These are phyloP conservation scores for Aromia moschata DNA, from an alignment of 2,888 invertebrate genomes.

Conservation along the genomic window DNA sequence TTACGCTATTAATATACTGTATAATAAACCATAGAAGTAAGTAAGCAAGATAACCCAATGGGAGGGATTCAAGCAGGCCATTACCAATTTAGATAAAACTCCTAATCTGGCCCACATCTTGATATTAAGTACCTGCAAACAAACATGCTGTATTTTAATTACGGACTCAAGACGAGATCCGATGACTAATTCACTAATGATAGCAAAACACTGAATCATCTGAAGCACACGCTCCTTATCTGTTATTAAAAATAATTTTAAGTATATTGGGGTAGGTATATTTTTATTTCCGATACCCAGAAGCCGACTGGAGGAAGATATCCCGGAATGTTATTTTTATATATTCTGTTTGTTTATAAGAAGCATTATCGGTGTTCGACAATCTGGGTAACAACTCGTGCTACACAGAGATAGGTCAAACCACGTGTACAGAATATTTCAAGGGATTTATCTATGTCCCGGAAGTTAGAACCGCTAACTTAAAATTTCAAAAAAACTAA, in stretches of 20 bases:
- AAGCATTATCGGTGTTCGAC: not conserved
- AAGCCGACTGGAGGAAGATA: not conserved
- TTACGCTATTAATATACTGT: too few species aligned
- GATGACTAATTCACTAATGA: constrained; percentile 11
- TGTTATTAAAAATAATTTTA: constrained; percentile 7
- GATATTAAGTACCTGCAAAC: constrained; percentile 3
- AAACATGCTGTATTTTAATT: constrained; percentile 1
- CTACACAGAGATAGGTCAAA: not conserved
- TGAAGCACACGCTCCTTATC: not conserved
- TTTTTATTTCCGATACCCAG: constrained; percentile 1
- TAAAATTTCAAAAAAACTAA: too few species aligned
- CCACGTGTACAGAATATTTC: not conserved
- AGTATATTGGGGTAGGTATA: not conserved
- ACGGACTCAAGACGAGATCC: not conserved
- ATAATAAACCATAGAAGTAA: too few species aligned
- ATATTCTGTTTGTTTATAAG: not conserved
- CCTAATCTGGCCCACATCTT: not conserved
- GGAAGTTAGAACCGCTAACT: too few species aligned
- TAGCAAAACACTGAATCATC: constrained; percentile 6
- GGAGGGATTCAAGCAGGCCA: too few species aligned
- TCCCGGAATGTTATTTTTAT: constrained; percentile 8
- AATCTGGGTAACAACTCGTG: not conserved
- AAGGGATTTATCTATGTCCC: too few species aligned
- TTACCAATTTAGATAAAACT: constrained; percentile 1
- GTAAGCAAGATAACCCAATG: too few species aligned